phyloP scores from a whole-genome alignment of 2,797 vertebrate species.

The Sebastes iracundus region DNA sequence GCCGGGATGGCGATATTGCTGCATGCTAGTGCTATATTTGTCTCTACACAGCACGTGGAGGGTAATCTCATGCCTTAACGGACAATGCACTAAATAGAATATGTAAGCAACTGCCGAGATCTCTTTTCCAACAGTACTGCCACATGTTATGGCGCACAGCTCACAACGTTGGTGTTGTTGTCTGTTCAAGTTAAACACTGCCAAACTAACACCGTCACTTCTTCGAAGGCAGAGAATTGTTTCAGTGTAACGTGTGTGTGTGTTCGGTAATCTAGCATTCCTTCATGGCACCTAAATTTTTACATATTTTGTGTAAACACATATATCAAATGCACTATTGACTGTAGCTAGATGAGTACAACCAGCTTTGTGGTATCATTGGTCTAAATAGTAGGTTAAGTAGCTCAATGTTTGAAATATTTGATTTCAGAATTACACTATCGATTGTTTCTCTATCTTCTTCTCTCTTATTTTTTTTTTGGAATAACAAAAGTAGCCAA shows the following conservation, averaged over 20 bases:
- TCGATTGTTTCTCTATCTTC: constrained; percentile 63
- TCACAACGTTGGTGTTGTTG: constrained; percentile 68
- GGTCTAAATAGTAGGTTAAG: constrained; percentile 80
- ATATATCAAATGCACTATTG: constrained; percentile 87
- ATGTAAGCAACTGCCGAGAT: constrained; percentile 81
- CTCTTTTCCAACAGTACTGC: constrained; percentile 79
- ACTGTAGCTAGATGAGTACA: constrained; percentile 84
- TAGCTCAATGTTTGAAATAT: constrained; percentile 76
- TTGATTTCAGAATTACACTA: constrained; percentile 72
- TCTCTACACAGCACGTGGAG: constrained; percentile 80
- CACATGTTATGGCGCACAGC: constrained; percentile 70
- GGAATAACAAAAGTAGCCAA: constrained; percentile 76
- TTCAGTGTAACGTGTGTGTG: constrained; percentile 63
- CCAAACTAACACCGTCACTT: constrained; percentile 75
- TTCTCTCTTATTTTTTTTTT: constrained; percentile 43
- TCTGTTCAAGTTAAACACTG: constrained; percentile 78
- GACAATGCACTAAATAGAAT: constrained; percentile 81
- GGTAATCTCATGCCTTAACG: constrained; percentile 83
- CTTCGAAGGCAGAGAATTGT: constrained; percentile 66
- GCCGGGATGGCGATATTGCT: constrained; percentile 74
- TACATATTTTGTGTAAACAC: constrained; percentile 81
- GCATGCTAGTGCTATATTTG: constrained; percentile 81
- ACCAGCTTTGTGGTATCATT: constrained; percentile 81
- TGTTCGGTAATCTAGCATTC: constrained; percentile 77
- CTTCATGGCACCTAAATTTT: constrained; percentile 81